Evolutionary conservation across 2,113 vertebrate genomes (phyloP), one percentile per base, ranked within the genome.

Genomic region (Piaya cayana): DNA sequence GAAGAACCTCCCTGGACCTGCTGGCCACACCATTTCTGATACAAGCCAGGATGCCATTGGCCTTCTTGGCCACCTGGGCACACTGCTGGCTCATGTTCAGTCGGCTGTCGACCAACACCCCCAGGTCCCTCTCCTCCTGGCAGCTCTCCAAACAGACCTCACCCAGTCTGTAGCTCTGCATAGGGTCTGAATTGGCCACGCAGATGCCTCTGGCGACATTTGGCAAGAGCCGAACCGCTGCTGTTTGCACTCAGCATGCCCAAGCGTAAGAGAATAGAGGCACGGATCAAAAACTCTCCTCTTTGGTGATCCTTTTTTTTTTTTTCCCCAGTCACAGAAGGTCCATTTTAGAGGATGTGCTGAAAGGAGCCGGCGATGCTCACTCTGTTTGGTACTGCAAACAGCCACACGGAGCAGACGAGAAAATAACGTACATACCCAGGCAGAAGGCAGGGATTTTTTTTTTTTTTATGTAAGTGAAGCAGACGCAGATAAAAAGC

Each of bases 371-470:
- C 23, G 47, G 47, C 11, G 47, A 23, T 23, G 21, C 47, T 49
- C 47, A 49, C 47, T 22, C 47, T 49, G 17, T 47, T 47, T 47
- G 47, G 47, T 49, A 49, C 94, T 89, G 94, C 79, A 96, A 97
- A 93, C 89, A 27, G 74, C 82, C 32, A 43, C 75, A 23, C 25
- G 55, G 90, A 95, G 67, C 58, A 96, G 97, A 95, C 68, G 92
- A 96, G 96, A 93, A 96, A 96, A 87, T 92, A 93, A 96, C 88
- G 94, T 96, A 96, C 96, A 96, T 96, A 91, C 29, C 72, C 64
- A 30, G 37, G 91, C 90, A 83, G 95, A 94, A 94, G 82, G 95
- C 67, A 53, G 15, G 29, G 18, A n/a, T n/a, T n/a, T n/a, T n/a
- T n/a, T 47, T 45, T 79, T 81, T 94, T 89, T 93, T 60, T 62